Evolutionary conservation across 2,113 vertebrate species (phyloP).

Genomic region (Pomatostomus ruficeps): DNA sequence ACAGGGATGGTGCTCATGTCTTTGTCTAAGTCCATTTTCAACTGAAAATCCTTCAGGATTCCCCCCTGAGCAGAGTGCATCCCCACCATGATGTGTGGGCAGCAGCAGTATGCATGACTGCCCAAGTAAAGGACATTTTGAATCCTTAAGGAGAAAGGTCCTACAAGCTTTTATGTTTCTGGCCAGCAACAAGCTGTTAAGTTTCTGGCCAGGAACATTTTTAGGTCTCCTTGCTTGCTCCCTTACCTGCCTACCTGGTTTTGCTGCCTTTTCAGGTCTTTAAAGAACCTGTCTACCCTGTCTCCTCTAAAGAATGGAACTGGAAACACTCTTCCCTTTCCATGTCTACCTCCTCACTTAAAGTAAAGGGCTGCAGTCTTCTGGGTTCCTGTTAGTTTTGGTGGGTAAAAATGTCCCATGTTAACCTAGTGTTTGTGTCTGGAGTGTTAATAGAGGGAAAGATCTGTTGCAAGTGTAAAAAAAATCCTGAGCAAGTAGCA

Average conservation of each 20-base stretch:
- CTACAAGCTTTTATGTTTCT: background rate
- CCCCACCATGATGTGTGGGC: background rate
- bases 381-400: background rate
- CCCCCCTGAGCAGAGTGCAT: background rate
- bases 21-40: background rate
- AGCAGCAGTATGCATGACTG: background rate
- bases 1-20: background rate
- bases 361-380: background rate
- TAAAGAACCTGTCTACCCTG: background rate
- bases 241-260: background rate
- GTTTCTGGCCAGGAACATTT: background rate
- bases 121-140: background rate
- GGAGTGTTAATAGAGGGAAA: background rate
- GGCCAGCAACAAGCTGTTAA: background rate
- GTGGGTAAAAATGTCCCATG: background rate
- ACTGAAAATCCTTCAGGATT: background rate
- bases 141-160: background rate
- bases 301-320: background rate
- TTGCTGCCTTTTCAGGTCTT: conserved; percentile 3
- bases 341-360: background rate
- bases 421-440: background rate
- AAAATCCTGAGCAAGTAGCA: background rate
- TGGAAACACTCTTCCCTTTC: background rate
- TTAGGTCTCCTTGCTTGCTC: background rate
- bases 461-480: background rate